Evolutionary conservation across 2,888 invertebrate genomes (phyloP).

Genomic region (Amphipoea oculea): DNA sequence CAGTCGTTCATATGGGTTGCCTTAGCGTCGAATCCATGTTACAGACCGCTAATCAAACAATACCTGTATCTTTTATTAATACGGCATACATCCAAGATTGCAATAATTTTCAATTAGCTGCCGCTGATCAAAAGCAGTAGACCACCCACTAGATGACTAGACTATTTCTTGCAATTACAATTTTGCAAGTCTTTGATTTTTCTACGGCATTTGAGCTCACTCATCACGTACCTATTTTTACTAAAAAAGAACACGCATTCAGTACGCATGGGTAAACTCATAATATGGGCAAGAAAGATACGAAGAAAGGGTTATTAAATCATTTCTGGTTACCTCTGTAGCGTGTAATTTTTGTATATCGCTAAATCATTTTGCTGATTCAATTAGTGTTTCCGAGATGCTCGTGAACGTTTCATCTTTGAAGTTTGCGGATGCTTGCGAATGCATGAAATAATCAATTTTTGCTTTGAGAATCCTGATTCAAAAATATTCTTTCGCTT

Average conservation of each 20-base stretch:
- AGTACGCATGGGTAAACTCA: neutral
- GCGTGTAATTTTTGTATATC: slow-evolving; percentile 39
- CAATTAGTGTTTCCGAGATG: slow-evolving; percentile 25
- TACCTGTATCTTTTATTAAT: slow-evolving; percentile 9
- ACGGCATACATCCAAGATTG: neutral
- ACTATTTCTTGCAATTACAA: slow-evolving; percentile 7
- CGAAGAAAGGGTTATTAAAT: slow-evolving; percentile 25
- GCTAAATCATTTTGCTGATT: slow-evolving; percentile 21
- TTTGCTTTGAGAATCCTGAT: neutral
- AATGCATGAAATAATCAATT: neutral
- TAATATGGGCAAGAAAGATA: neutral
- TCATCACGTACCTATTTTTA: neutral
- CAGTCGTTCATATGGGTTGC: slow-evolving; percentile 22
- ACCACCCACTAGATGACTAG: slow-evolving; percentile 24
- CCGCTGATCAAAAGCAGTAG: slow-evolving; percentile 7
- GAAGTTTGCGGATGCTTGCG: neutral
- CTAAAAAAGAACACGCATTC: slow-evolving; percentile 6
- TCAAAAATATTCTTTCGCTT: neutral
- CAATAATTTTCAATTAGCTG: slow-evolving; percentile 5
- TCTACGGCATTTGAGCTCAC: neutral
- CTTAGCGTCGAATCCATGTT: slow-evolving; percentile 22
- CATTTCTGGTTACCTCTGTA: slow-evolving; percentile 2
- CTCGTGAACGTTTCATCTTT: neutral
- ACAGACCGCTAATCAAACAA: neutral
- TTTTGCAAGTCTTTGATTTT: neutral